Evolutionary conservation across 64 coral and sea anemone genomes (phyloP).

Genomic region (Platygyra sinensis): DNA sequence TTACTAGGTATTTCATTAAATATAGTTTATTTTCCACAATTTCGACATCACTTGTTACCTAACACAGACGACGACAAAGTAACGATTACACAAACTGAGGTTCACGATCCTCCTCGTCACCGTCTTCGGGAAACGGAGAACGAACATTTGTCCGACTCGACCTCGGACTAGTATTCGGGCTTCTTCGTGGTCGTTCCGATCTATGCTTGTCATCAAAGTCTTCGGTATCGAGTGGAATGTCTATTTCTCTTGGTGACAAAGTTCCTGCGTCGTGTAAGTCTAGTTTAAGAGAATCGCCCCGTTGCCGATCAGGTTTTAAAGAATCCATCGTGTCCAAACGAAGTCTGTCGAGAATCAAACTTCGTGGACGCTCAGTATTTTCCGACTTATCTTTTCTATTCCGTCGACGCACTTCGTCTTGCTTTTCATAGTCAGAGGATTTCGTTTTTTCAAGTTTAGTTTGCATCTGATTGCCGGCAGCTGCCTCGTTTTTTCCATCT

Average conservation of each 20-base stretch:
- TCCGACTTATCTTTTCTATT: background rate
- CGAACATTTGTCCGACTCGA: slow-evolving; percentile 41
- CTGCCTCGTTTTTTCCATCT: background rate
- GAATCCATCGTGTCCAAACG: background rate
- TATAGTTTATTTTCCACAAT: background rate
- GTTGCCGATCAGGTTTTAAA: background rate
- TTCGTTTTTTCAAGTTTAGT: slow-evolving; percentile 2
- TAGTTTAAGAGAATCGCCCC: slow-evolving; percentile 7
- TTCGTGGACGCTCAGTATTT: slow-evolving; percentile 21
- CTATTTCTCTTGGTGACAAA: slow-evolving; percentile 30
- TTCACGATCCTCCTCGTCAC: slow-evolving; percentile 41
- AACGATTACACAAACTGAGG: slow-evolving; percentile 65
- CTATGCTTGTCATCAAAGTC: background rate
- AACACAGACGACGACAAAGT: background rate
- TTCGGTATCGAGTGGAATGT: slow-evolving; percentile 39
- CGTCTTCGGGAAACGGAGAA: slow-evolving; percentile 56
- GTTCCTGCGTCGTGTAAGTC: slow-evolving; percentile 23
- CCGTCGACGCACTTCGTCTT: background rate
- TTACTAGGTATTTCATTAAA: background rate
- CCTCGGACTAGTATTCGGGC: slow-evolving; percentile 49
- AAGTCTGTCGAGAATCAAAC: slow-evolving; percentile 10
- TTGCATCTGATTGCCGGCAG: background rate
- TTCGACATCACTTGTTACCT: background rate
- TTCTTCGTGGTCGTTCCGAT: slow-evolving; percentile 23
- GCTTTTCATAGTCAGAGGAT: slow-evolving; percentile 16